Conservation (phyloP, 1,140 invertebrate genomes). For the Cardiocondyla obscurior region DNA sequence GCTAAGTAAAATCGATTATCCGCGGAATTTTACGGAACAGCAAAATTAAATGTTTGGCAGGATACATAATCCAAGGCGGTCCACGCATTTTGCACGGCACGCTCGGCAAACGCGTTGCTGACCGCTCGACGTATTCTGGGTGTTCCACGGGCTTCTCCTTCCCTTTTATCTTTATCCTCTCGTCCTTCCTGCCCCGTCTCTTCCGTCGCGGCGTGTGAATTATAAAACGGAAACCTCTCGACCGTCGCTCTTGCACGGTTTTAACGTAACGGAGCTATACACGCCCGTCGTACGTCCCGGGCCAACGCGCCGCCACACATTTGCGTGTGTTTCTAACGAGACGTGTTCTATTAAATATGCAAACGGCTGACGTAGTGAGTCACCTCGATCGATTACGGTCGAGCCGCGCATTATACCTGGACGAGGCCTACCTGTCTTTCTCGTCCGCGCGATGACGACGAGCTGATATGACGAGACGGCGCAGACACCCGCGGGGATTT, state of each 20-base stretch:
- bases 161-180: background rate
- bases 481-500: conserved; percentile 22
- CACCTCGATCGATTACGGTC: conserved; percentile 61
- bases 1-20: background rate
- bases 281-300: background rate
- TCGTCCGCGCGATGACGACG: conserved; percentile 3
- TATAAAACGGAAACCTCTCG: conserved; percentile 55
- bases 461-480: background rate
- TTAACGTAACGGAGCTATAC: background rate
- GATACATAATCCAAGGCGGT: background rate
- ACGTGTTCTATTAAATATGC: conserved; percentile 37
- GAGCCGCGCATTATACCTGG: conserved; percentile 30
- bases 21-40: background rate
- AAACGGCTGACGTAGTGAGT: conserved; percentile 49
- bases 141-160: background rate
- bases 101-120: background rate
- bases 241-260: background rate
- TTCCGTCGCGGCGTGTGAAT: conserved; percentile 32
- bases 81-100: conserved; percentile 8
- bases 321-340: conserved; percentile 28
- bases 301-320: background rate
- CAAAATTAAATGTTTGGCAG: conserved; percentile 1
- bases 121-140: conserved; percentile 6
- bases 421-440: background rate
- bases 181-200: background rate